Conservation (phyloP, 2,113 vertebrate species). For the Falcunculus frontatus region DNA sequence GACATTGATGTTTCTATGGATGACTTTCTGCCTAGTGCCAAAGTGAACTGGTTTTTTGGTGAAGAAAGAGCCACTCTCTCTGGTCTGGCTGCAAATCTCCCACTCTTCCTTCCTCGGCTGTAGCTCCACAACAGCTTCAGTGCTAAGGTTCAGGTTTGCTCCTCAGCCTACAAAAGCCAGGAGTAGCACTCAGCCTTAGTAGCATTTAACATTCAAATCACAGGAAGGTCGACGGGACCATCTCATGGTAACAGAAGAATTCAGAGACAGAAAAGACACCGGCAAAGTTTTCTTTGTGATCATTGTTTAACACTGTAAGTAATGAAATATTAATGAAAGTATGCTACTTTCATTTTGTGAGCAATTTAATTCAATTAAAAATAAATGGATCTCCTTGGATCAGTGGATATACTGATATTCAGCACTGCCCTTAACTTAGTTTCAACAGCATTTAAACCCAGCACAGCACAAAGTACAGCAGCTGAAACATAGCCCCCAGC, state of each 20-base stretch:
- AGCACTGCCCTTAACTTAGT: slow-evolving; percentile 68
- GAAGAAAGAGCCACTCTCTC: not conserved
- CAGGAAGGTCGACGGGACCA: slow-evolving; percentile 19
- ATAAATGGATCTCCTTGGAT: slow-evolving; percentile 81
- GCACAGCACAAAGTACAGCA: slow-evolving; percentile 21
- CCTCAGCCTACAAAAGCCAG: not conserved
- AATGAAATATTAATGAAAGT: slow-evolving; percentile 85
- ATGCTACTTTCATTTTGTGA: slow-evolving; percentile 83
- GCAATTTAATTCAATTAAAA: slow-evolving; percentile 88
- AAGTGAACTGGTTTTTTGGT: not conserved
- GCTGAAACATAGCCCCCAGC: slow-evolving; percentile 52
- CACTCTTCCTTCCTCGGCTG: accelerated
- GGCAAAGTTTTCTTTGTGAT: slow-evolving; percentile 78
- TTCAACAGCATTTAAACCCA: slow-evolving; percentile 61
- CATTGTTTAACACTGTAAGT: slow-evolving; percentile 77
- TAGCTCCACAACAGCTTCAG: not conserved
- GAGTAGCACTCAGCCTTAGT: not conserved
- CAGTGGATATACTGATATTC: slow-evolving; percentile 72
- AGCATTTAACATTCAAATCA: slow-evolving; percentile 39
- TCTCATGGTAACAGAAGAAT: slow-evolving; percentile 47
- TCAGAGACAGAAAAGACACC: slow-evolving; percentile 47
- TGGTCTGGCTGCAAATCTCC: not conserved
- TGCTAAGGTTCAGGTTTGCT: not conserved
- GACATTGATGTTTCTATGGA: not conserved
- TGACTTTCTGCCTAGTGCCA: not conserved